Conservation (phyloP, 2,797 vertebrate species). For the Pangasius sanitwongsei region DNA sequence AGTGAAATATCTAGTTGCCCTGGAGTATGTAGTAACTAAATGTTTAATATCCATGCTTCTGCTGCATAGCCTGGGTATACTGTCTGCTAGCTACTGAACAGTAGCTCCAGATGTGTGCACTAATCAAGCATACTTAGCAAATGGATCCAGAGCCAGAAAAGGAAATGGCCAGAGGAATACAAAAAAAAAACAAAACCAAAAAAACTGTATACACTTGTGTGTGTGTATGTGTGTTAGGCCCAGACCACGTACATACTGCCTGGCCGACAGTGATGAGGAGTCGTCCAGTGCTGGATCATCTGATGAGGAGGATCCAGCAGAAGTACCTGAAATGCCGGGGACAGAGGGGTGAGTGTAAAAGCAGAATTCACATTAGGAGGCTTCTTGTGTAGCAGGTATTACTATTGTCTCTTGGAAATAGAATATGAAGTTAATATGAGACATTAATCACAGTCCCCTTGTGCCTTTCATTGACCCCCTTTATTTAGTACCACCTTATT, state of each 20-base stretch:
- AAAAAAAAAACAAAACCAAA: slow-evolving; percentile 3
- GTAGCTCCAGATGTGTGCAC: slow-evolving; percentile 6
- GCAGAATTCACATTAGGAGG: neutral
- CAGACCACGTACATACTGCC: slow-evolving; percentile 91
- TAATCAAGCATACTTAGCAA: neutral
- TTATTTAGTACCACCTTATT: neutral
- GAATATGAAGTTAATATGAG: neutral
- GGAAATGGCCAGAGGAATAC: slow-evolving; percentile 2
- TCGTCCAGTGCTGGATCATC: slow-evolving; percentile 99
- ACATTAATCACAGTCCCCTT: neutral
- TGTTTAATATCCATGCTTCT: slow-evolving; percentile 4
- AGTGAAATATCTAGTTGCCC: neutral
- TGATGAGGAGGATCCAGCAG: slow-evolving; percentile 91
- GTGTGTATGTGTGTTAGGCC: slow-evolving; percentile 68
- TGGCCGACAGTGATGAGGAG: slow-evolving; percentile 97
- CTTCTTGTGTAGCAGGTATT: too few relatives aligned
- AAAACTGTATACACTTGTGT: neutral
- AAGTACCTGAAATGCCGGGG: slow-evolving; percentile 79
- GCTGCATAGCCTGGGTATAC: neutral
- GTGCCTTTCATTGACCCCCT: neutral
- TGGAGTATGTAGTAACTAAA: neutral
- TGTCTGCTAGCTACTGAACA: neutral
- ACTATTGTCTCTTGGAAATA: neutral
- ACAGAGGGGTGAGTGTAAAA: slow-evolving; percentile 84
- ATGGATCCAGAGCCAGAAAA: slow-evolving; percentile 3